Conservation (phyloP, 35 echinoderm and acorn worm species). For the Heliocidaris tuberculata region DNA sequence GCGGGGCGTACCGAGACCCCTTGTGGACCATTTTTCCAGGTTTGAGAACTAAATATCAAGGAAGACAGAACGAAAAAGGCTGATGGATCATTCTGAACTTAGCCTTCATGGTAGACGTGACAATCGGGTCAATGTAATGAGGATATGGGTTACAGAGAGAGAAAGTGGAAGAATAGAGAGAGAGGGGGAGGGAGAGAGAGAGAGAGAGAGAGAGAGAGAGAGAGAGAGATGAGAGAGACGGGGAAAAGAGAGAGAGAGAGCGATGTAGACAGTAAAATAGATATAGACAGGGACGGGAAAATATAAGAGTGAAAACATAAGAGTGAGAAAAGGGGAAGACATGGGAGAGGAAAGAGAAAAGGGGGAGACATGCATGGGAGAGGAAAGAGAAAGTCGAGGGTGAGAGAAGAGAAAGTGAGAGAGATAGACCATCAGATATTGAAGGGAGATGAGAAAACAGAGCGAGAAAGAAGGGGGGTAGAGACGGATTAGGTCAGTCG, state of each 20-base stretch:
- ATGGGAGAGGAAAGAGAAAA: too few relatives aligned
- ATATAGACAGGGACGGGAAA: not conserved
- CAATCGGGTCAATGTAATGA: not conserved
- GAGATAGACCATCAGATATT: not conserved
- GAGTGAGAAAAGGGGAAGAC: not conserved
- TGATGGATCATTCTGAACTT: not conserved
- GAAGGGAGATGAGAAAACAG: not conserved
- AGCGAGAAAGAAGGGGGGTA: not conserved
- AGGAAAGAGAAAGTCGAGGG: not conserved
- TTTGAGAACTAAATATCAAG: not conserved
- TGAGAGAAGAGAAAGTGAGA: not conserved
- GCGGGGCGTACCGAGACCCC: not conserved
- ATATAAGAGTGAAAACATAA: not conserved
- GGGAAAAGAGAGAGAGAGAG: not conserved
- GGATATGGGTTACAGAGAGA: not conserved
- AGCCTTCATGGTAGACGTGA: not conserved
- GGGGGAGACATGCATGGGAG: too few relatives aligned
- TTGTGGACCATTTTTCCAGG: not conserved
- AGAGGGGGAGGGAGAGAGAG: not conserved
- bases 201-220: too few relatives aligned
- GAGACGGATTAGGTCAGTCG: not conserved
- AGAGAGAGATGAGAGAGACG: not conserved
- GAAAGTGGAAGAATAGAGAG: not conserved
- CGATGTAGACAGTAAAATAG: not conserved
- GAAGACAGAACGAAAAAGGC: not conserved